Percentiles rank a stretch among this genome's conserved stretches.
Conservation (phyloP, 2,113 vertebrate species). For the Spea bombifrons region DNA sequence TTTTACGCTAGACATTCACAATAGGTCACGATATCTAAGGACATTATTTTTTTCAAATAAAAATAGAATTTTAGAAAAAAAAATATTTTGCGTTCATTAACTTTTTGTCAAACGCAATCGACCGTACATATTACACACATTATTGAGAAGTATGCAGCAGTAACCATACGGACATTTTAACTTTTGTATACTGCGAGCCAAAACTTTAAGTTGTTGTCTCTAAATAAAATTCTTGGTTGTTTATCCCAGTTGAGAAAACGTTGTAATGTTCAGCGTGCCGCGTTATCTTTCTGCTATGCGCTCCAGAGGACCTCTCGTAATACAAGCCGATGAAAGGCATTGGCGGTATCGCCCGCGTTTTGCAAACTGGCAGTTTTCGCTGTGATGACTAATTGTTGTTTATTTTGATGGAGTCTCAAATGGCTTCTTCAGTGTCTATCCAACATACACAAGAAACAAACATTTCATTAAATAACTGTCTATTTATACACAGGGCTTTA, state of each 20-base stretch:
- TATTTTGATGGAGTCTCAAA: constrained; percentile 35
- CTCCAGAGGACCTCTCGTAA: background rate
- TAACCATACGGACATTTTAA: no score
- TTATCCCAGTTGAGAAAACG: background rate
- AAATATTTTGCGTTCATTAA: no score
- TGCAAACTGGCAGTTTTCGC: constrained; percentile 26
- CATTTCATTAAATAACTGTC: constrained; percentile 30
- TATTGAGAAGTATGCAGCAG: no score
- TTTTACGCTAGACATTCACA: no score
- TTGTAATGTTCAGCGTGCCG: background rate
- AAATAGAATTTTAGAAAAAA: no score
- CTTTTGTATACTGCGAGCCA: no score
- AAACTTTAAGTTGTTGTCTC: background rate
- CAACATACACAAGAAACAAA: constrained; percentile 12
- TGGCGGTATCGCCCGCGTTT: constrained; percentile 1
- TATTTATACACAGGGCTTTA: constrained; percentile 11
- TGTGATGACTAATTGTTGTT: constrained; percentile 34
- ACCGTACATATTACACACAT: no score
- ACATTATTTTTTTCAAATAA: no score
- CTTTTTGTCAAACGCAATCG: no score
- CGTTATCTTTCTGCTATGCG: background rate
- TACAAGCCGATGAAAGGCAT: background rate
- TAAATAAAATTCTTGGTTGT: background rate
- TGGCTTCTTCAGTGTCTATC: constrained; percentile 17
- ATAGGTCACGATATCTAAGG: no score